phyloP scores from a whole-genome alignment of 2,797 vertebrate genomes.

The Trachurus trachurus region DNA sequence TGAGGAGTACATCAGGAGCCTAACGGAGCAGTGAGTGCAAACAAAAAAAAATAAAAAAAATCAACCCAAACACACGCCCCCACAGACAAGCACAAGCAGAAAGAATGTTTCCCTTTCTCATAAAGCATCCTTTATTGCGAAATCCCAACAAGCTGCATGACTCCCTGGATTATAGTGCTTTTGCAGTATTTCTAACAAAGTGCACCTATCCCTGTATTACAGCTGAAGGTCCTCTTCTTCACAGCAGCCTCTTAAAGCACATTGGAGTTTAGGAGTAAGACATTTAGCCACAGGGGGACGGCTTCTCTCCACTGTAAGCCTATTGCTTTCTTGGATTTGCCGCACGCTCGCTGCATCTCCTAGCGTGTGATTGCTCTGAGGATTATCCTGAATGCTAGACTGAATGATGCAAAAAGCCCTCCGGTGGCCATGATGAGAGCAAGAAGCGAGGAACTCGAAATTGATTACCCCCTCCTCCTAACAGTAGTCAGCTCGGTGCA shows the following conservation, averaged over 20 bases:
- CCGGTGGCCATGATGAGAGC: constrained; percentile 77
- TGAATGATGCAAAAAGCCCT: constrained; percentile 81
- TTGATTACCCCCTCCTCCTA: constrained; percentile 75
- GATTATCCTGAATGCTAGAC: constrained; percentile 79
- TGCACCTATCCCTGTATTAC: constrained; percentile 61
- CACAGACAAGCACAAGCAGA: constrained; percentile 30
- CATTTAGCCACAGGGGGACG: constrained; percentile 80
- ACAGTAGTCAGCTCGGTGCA: constrained; percentile 63
- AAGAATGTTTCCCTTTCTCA: constrained; percentile 35
- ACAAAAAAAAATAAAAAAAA: constrained; percentile 10
- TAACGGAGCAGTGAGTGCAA: constrained; percentile 89
- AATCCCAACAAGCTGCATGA: constrained; percentile 43
- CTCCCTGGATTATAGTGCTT: constrained; percentile 55
- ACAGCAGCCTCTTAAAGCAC: constrained; percentile 56
- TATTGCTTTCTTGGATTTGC: constrained; percentile 79
- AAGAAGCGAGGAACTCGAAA: constrained; percentile 71
- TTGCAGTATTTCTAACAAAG: constrained; percentile 58
- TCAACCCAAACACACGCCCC: constrained; percentile 34
- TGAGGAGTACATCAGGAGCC: constrained; percentile 75
- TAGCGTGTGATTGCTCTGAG: constrained; percentile 82
- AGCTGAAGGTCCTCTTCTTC: constrained; percentile 62
- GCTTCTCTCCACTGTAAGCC: constrained; percentile 78
- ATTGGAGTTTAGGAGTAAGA: constrained; percentile 74
- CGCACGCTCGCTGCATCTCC: constrained; percentile 73
- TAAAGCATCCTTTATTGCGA: constrained; percentile 46